phyloP scores from a whole-genome alignment of 1,140 invertebrate genomes.

The Lucilia cuprina region DNA sequence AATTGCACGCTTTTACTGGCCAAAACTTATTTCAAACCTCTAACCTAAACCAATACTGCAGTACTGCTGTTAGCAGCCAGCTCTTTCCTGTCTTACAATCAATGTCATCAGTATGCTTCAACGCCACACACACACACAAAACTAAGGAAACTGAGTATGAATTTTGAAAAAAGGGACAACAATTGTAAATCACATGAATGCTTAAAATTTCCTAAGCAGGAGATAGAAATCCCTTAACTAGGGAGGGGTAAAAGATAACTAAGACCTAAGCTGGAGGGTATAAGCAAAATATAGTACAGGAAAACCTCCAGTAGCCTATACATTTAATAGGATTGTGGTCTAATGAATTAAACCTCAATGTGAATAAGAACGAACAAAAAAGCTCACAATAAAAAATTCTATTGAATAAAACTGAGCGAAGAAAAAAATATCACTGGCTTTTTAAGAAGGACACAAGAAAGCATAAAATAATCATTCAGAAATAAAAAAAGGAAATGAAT shows the following conservation, averaged over 20 bases:
- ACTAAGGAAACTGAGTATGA: no score
- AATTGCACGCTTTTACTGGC: slow-evolving; percentile 13
- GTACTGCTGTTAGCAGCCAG: no score
- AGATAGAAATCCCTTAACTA: neutral
- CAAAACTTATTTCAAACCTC: neutral
- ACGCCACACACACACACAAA: neutral
- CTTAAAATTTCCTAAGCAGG: neutral
- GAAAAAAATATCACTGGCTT: neutral
- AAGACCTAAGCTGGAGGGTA: no score
- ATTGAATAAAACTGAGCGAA: neutral
- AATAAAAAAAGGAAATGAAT: neutral
- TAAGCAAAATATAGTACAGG: no score
- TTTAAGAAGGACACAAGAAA: neutral
- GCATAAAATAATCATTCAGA: neutral
- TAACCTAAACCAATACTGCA: no score
- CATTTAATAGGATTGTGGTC: slow-evolving; percentile 15
- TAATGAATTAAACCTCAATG: slow-evolving; percentile 24
- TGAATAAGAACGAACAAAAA: neutral
- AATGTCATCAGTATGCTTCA: neutral
- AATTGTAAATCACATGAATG: slow-evolving; percentile 5
- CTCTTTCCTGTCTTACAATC: neutral
- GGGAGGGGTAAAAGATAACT: neutral
- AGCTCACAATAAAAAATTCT: neutral
- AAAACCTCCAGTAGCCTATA: neutral
- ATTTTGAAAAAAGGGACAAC: neutral